Base-by-base conservation (phyloP, 1,140 invertebrate species). In the Protaetia brevitarsis region DNA sequence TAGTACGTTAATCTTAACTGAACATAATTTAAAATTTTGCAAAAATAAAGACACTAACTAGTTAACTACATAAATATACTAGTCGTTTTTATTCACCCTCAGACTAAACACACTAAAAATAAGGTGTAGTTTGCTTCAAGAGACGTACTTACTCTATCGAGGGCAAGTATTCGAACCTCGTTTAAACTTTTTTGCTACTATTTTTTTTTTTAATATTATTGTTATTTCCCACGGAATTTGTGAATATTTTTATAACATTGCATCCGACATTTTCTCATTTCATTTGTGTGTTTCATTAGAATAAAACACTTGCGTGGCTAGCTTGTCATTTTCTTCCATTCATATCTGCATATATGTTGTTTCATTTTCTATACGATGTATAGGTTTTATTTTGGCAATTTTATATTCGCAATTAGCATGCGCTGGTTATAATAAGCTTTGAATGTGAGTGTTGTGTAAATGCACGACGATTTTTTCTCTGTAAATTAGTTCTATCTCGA, bases 121-220 rank as follows among this genome's bases (percentile, higher is more conserved):
- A 76, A 77, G 76, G 76, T 77, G 76, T 76, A 77, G 76, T 77
- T 77, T 77, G 74, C 76, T 77, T 71, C 71, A 63, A 66, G 59
- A 66, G 56, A 58, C 13, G 27, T 65, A 65, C 7, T 31, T 29
- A 64, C 16, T 26, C 10, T n/a, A 59, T 36, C 8, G 41, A 51
- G 41, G 16, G 16, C 26, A 16, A 51, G 8, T 36, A 36, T n/a
- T n/a, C 34, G 34, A 36, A 0, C 41, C 41, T 23, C 41, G 19
- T 51, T 1, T 16, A 51, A 51, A 51, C 21, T 19, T 19, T 5
- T 51, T 51, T 51, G 30, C 66, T 34, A 61, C 37, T n/a, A 31
- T 37, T 65, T 21, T 65, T 51, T 13, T 51, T 41, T 16, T 56
- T 21, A 41, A 51, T 11, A 64, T 56, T 34, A 51, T 23, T 27